Conservation (phyloP, 37 sponge, comb jelly and placozoan species). For the Spongilla lacustris region DNA sequence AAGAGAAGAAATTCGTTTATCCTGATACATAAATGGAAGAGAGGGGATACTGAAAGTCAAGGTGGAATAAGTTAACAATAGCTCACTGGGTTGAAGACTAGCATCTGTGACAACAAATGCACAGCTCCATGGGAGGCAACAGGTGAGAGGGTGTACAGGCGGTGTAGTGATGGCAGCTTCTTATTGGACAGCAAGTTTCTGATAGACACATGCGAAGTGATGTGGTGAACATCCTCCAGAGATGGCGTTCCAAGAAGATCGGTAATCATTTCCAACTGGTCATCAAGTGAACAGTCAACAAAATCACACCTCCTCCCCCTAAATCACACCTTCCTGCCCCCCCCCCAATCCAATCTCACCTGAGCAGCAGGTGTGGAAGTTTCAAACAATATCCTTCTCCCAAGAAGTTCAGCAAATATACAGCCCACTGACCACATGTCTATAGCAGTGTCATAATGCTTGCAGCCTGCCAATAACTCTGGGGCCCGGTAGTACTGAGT, state of each 20-base stretch:
- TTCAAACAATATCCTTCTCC: conserved; percentile 82
- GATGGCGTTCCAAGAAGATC: conserved; percentile 83
- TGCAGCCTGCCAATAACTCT: conserved; percentile 86
- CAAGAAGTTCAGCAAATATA: conserved; percentile 86
- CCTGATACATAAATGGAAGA: conserved; percentile 20
- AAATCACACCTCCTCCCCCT: too few species aligned
- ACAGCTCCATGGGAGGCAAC: conserved; percentile 75
- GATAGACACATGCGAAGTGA: conserved; percentile 50
- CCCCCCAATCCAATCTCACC: conserved; percentile 9
- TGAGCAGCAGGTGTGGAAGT: conserved; percentile 49
- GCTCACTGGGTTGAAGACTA: conserved; percentile 83
- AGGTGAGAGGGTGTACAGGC: conserved; percentile 71
- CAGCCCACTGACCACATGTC: conserved; percentile 96
- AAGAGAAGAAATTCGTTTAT: conserved; percentile 56
- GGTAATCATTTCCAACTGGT: conserved; percentile 84
- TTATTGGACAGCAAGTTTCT: conserved; percentile 46
- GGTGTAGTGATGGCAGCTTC: conserved; percentile 48
- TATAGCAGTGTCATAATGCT: conserved; percentile 83
- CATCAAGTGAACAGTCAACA: not conserved
- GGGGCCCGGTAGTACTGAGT: conserved; percentile 94
- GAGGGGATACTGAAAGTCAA: not conserved
- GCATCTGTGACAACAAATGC: conserved; percentile 79
- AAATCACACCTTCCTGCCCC: conserved; percentile 29
- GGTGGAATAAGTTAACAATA: not conserved
- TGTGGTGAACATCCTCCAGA: conserved; percentile 47